These are phyloP conservation scores for Nannoperca obscura DNA, from an alignment of 2,797 vertebrate genomes.

Conservation along the genomic window DNA sequence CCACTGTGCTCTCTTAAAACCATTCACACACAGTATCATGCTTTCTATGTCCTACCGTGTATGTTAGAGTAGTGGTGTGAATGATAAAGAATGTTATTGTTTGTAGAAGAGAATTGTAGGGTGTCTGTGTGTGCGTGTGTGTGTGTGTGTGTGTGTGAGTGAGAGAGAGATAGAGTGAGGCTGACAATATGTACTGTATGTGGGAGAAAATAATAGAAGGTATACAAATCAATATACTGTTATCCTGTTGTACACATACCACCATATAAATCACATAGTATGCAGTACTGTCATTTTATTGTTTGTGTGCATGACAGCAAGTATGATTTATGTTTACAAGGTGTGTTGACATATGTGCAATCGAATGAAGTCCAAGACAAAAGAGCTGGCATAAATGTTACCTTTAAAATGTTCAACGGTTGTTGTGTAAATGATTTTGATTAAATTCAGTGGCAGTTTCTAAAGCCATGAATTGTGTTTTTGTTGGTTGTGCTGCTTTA, in stretches of 20 bases:
- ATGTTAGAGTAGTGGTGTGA: background rate
- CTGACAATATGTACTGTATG: background rate
- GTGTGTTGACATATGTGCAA: conserved; percentile 26
- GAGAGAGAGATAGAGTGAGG: no score
- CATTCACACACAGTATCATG: conserved; percentile 15
- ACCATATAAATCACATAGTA: conserved; percentile 43
- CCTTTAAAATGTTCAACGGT: conserved; percentile 8
- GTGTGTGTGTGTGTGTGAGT: no score
- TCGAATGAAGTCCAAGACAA: conserved; percentile 26
- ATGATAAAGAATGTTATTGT: conserved; percentile 7
- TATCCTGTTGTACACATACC: conserved; percentile 12
- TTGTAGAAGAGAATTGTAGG: conserved; percentile 1
- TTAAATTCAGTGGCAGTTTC: conserved; percentile 18
- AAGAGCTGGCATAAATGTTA: conserved; percentile 34
- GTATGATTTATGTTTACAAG: conserved; percentile 54
- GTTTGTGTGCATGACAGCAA: conserved; percentile 8
- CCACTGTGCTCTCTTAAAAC: conserved; percentile 10
- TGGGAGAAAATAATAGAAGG: conserved; percentile 19
- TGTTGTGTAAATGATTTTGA: conserved; percentile 41
- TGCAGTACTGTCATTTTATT: conserved; percentile 31
- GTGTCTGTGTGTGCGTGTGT: background rate
- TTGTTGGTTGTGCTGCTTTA: background rate
- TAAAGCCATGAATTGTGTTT: conserved; percentile 14
- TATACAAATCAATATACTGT: conserved; percentile 56
- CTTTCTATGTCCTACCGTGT: conserved; percentile 2